These are phyloP conservation scores for Drosophila persimilis DNA, from an alignment of 1,140 invertebrate genomes.

Conservation along the genomic window DNA sequence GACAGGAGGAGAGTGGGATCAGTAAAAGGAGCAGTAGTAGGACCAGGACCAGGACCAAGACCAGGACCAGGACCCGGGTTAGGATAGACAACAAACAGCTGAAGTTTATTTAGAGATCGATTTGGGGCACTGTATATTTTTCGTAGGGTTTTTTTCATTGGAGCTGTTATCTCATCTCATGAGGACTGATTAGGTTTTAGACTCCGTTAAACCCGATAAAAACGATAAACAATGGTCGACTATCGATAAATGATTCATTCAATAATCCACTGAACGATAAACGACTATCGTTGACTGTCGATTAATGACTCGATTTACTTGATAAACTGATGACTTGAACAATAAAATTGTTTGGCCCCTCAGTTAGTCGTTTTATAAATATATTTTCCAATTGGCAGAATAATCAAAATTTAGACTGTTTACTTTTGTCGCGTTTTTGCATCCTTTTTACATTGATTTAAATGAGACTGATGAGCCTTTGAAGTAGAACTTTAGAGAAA, in stretches of 20 bases:
- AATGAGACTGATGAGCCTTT: conserved; percentile 65
- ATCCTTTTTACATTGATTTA: conserved; percentile 63
- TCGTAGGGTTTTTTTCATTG: conserved; percentile 2
- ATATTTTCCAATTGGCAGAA: conserved; percentile 58
- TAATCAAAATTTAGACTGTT: conserved; percentile 63
- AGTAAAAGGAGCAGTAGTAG: not conserved
- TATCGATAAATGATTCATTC: not conserved
- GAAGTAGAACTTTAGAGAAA: conserved; percentile 60
- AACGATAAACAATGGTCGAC: no score
- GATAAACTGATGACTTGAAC: conserved; percentile 23
- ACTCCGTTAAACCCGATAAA: no score
- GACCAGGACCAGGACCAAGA: not conserved
- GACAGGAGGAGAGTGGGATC: conserved; percentile 1
- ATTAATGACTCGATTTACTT: conserved; percentile 6
- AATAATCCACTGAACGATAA: conserved; percentile 7
- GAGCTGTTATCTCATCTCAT: no score
- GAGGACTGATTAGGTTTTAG: no score
- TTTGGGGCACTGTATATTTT: conserved; percentile 13
- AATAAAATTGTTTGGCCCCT: conserved; percentile 51
- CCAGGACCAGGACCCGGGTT: not conserved
- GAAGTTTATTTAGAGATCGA: not conserved
- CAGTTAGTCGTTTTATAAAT: conserved; percentile 22
- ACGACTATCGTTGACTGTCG: conserved; percentile 5
- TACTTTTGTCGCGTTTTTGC: conserved; percentile 28
- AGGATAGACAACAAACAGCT: no score